Percentiles rank a stretch among this genome's conserved stretches.
These are phyloP conservation scores for Panagrolaimus sp. DNA, from an alignment of 1,140 invertebrate genomes.

Conservation along the genomic window DNA sequence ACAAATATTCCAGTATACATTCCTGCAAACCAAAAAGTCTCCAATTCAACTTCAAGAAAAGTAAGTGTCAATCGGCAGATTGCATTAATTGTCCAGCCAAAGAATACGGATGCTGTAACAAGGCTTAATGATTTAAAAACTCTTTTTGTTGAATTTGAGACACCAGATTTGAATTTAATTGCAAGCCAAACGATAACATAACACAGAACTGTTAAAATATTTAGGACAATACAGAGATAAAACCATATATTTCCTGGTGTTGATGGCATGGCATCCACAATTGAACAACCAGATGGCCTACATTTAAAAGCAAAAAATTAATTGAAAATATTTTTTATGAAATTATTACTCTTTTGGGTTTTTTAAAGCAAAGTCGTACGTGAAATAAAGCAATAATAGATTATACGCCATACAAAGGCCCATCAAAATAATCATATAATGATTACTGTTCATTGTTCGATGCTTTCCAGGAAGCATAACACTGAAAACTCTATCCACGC, in stretches of 20 bases:
- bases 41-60: background rate
- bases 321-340: background rate
- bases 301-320: background rate
- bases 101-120: background rate
- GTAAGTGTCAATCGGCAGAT: background rate
- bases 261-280: conserved; percentile 10
- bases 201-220: background rate
- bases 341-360: background rate
- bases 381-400: background rate
- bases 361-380: background rate
- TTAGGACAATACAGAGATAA: background rate
- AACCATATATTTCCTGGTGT: conserved; percentile 1
- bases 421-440: background rate
- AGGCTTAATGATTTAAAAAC: background rate
- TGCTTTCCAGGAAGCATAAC: background rate
- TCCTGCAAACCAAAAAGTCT: background rate
- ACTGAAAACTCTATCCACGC: background rate
- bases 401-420: background rate
- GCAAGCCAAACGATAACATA: conserved; percentile 2
- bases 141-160: background rate
- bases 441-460: background rate
- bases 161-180: conserved; percentile 3
- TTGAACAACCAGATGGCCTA: conserved; percentile 10
- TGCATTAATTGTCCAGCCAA: background rate
- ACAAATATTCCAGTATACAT: conserved; percentile 11